Conservation (phyloP, 2,113 vertebrate species). For the Pygoscelis adeliae region DNA sequence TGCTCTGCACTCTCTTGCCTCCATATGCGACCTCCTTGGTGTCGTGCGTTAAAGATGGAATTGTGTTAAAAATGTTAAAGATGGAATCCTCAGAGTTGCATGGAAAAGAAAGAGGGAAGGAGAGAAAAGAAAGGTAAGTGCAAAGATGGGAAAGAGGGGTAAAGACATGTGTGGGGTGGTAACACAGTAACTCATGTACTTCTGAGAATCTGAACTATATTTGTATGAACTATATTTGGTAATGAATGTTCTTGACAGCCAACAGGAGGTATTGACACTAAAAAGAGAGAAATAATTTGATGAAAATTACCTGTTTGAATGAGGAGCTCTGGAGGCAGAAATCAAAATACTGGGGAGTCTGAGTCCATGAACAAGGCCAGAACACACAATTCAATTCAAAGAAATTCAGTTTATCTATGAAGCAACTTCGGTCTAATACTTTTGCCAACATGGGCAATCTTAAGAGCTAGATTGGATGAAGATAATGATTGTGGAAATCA, state of each 20-base stretch:
- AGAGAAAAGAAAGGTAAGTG: not conserved
- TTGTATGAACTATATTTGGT: not conserved
- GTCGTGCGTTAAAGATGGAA: too few relatives aligned
- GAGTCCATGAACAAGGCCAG: not conserved
- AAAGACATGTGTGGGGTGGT: not conserved
- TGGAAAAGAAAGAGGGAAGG: not conserved
- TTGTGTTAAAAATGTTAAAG: not conserved
- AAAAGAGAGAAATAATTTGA: not conserved
- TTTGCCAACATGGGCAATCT: not conserved
- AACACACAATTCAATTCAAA: not conserved
- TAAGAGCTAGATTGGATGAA: not conserved
- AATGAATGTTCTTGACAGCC: not conserved
- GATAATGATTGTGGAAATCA: not conserved
- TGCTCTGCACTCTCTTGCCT: not conserved
- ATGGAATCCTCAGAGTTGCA: not conserved
- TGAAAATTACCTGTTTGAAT: not conserved
- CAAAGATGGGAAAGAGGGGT: not conserved
- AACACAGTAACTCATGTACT: not conserved
- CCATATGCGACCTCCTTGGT: rapidly evolving
- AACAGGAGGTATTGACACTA: not conserved
- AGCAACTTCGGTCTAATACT: not conserved
- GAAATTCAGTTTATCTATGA: not conserved
- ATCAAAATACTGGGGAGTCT: not conserved
- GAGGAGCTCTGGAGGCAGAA: not conserved
- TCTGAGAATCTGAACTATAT: not conserved